A percentile compares a stretch with the other conserved stretches of the same genome.
Conservation (phyloP, 2,113 vertebrate genomes). For the Elephas maximus region DNA sequence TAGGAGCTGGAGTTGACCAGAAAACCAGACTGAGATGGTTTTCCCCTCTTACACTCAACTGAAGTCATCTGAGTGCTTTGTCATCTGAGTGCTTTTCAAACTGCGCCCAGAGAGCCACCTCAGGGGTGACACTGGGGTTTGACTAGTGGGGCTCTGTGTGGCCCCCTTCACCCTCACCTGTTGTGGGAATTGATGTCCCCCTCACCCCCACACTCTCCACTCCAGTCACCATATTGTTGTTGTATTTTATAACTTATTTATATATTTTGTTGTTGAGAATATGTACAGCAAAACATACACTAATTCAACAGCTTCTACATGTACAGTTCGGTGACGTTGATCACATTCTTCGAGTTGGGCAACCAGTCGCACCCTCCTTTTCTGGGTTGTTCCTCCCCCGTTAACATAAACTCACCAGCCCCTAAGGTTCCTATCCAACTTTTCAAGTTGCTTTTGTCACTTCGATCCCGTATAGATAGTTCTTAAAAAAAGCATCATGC, state of each 20-base stretch:
- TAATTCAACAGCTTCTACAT: not conserved
- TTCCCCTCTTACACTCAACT: not conserved
- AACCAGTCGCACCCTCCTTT: not conserved
- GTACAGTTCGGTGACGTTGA: not conserved
- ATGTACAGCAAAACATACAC: not conserved
- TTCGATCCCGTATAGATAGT: not conserved
- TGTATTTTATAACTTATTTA: not conserved
- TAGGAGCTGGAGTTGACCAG: not conserved
- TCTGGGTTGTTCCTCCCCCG: not conserved
- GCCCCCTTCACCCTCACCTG: not conserved
- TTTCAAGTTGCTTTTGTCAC: not conserved
- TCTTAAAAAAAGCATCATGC: not conserved
- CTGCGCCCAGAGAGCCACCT: not conserved
- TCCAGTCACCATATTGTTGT: not conserved
- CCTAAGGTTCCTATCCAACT: not conserved
- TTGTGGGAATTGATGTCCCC: not conserved
- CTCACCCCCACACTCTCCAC: not conserved
- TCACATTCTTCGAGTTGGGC: not conserved
- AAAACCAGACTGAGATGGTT: not conserved
- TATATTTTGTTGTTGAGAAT: not conserved
- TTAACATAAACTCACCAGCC: not conserved
- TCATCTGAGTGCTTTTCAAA: not conserved
- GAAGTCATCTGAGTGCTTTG: not conserved
- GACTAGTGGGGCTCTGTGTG: not conserved
- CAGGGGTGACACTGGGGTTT: not conserved